These are phyloP conservation scores for Drosophila willistoni DNA, from an alignment of 1,140 invertebrate genomes.

Conservation along the genomic window DNA sequence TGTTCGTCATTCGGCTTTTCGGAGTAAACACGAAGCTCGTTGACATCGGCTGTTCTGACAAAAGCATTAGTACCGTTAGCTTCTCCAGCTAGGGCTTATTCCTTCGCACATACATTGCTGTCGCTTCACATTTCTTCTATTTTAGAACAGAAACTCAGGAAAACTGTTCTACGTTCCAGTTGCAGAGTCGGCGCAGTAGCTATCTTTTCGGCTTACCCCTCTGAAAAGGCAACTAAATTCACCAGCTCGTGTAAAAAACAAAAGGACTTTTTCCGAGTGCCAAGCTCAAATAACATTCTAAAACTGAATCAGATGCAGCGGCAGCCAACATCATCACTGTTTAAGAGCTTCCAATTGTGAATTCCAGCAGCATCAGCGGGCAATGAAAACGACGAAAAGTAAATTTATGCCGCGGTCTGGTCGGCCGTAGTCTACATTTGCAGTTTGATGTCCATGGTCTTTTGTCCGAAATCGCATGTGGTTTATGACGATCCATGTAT, in stretches of 20 bases:
- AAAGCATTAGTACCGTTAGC: background rate
- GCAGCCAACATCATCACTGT: conserved; percentile 15
- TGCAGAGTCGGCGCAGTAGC: conserved; percentile 24
- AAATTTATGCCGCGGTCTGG: conserved; percentile 50
- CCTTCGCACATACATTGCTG: conserved; percentile 2
- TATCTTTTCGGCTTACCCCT: background rate
- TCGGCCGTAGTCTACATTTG: conserved; percentile 35
- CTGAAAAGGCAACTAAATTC: background rate
- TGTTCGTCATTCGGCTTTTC: conserved; percentile 35
- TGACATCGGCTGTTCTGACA: background rate
- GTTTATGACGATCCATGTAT: conserved; percentile 22
- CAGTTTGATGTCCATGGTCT: conserved; percentile 27
- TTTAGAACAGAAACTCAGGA: conserved; percentile 33
- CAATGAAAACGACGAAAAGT: conserved; percentile 22
- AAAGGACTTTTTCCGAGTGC: background rate
- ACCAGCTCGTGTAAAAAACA: background rate
- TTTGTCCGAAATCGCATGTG: conserved; percentile 10
- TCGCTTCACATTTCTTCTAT: background rate
- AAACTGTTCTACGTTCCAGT: conserved; percentile 31
- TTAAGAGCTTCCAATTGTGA: conserved; percentile 41
- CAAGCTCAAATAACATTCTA: background rate
- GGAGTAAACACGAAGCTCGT: conserved; percentile 50
- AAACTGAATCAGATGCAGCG: background rate
- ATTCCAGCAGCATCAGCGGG: conserved; percentile 42
- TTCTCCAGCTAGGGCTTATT: conserved; percentile 14